Evolutionary conservation across 2,797 vertebrate species (phyloP).

Genomic region (Anguilla anguilla): DNA sequence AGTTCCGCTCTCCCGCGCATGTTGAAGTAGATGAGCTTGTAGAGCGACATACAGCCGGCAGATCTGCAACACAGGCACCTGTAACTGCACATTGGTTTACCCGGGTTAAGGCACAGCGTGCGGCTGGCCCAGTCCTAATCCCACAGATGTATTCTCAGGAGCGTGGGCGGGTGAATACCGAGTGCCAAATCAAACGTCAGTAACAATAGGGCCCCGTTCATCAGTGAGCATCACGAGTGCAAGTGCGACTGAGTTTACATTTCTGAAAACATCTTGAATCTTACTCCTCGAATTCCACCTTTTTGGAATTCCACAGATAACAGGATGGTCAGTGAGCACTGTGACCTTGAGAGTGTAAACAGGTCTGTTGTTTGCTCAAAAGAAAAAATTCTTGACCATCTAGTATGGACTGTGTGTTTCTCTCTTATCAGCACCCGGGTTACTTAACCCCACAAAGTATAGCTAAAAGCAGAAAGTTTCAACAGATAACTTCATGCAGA

Average conservation of each 20-base stretch:
- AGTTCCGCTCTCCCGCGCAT: slow-evolving; percentile 75
- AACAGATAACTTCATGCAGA: background rate
- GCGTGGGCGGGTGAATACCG: no score
- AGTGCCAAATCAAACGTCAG: background rate
- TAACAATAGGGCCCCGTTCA: background rate
- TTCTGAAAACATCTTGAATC: background rate
- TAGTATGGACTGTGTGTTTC: background rate
- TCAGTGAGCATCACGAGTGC: background rate
- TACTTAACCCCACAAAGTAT: background rate
- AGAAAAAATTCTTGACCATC: background rate
- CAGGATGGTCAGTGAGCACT: background rate
- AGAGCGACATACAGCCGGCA: slow-evolving; percentile 63
- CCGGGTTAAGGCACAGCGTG: background rate
- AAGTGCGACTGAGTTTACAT: background rate
- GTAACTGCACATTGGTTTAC: background rate
- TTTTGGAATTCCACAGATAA: background rate
- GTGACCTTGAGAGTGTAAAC: background rate
- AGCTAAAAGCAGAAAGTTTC: background rate
- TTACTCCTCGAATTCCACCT: background rate
- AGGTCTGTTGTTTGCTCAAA: background rate
- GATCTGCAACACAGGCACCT: background rate
- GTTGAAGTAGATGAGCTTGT: slow-evolving; percentile 77
- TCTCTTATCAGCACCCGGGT: background rate
- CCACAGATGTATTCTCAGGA: background rate
- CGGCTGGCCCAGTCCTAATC: background rate